Base-by-base conservation (phyloP, 2,888 invertebrate species). In the Habroteleia sp. region DNA sequence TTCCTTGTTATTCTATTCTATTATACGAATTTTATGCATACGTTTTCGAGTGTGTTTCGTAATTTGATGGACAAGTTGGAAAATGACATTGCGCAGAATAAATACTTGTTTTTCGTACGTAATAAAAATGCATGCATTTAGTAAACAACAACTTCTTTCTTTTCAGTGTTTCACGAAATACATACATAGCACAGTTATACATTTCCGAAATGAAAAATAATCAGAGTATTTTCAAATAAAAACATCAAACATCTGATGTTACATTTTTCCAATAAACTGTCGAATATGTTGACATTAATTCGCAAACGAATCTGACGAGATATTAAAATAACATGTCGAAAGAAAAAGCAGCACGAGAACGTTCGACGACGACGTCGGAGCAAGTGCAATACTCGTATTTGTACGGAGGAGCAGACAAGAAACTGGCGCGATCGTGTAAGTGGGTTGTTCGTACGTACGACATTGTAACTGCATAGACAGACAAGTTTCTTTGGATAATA, bases 401-500 rank as follows among this genome's bases (percentile, higher is more conserved):
- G 71, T 60, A 31, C 54, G 46, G 7, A 37, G 23, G n/a, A 23
- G 39, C 62, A 54, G 44, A 44, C 68, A 76, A 76, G 76, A 76
- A 76, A 68, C 72, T 52, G 37, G 33, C 35, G 39, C 41, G 37
- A 63, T 39, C 72, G 52, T 63, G 63, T 65, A 69, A 76, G 65
- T 76, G 54, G 72, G 54, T 63, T 72, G 62, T 54, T 69, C 60
- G 29, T 63, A 44, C 52, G 50, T 50, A 44, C 46, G 54, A 58
- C 56, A 66, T 37, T 39, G 68, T 68, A 63, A 76, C 68, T 63
- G 42, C 62, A 72, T 37, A 56, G 56, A 68, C 66, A 56, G 56
- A 68, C 69, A 69, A 76, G 76, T 76, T 73, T 73, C 68, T 73
- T 73, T 68, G 60, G 65, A 63, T 73, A 69, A 73, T 69, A 60